Evolutionary conservation across 2,113 vertebrate species (phyloP), one percentile per base, ranked within the genome.

Genomic region (Eulemur macaco): DNA sequence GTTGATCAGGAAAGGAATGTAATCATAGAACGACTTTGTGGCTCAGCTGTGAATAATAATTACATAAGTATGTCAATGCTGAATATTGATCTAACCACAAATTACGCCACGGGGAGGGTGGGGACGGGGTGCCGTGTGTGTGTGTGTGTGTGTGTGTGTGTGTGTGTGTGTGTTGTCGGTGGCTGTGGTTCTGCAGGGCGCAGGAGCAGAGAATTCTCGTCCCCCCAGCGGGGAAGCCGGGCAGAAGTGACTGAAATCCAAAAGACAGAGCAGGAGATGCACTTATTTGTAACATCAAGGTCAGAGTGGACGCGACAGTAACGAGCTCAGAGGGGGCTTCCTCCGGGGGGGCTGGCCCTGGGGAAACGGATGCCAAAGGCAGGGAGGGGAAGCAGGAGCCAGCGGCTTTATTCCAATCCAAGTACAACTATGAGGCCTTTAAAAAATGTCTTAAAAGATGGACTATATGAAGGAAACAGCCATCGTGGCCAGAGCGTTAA

Each of bases 11-110:
- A 86, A 47, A 85, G 91, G 95, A 96, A 84, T 71, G 94, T 45
- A 95, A 86, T 93, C 97, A 93, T 21, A 39, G 86, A 89, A 54
- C 63, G 8, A 54, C 68, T 91, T 47, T 25, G 94, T 47, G 89
- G 96, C 96, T 97, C 97, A 96, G 97, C 94, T 93, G 97, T 89
- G 96, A 97, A 97, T 97, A 97, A 97, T 95, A 97, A 97, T 97
- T 74, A 95, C 86, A 89, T 71, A 91, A 95, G 97, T 96, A 95
- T 97, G 96, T 78, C 94, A 93, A 97, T 97, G 78, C 56, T 60
- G 77, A 86, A 89, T 94, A 93, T 91, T 97, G 95, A 97, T 95
- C 96, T 82, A 91, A 76, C 69, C 91, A 78, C 95, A 91, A 89
- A 95, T 93, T 77, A 91, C n/a, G 89, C 77, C 63, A 10, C 29